Conservation (phyloP, 1,140 invertebrate genomes). For the Meloidogyne chitwoodi region DNA sequence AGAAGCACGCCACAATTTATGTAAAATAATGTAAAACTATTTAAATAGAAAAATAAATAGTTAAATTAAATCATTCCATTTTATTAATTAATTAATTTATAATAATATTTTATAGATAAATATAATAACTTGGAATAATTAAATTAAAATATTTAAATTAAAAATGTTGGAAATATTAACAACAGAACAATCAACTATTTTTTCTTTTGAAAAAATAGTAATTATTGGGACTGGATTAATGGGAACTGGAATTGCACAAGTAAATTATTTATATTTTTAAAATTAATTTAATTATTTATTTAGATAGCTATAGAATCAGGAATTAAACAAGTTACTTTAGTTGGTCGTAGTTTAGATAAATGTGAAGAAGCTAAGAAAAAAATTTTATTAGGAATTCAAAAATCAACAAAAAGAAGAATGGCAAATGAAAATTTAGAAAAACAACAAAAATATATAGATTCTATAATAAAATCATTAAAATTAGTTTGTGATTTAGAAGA, state of each 20-base stretch:
- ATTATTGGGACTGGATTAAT: constrained; percentile 52
- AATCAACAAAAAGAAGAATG: constrained; percentile 41
- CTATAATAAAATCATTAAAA: constrained; percentile 25
- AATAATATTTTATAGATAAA: not conserved
- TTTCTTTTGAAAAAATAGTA: constrained; percentile 42
- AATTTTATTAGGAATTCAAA: constrained; percentile 34
- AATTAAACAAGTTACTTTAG: constrained; percentile 39
- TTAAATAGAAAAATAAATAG: not conserved
- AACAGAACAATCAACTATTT: not conserved
- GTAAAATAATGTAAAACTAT: not conserved
- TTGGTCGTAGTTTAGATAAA: constrained; percentile 47
- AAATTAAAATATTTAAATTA: not conserved
- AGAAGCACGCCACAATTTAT: not conserved
- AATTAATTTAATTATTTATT: not conserved
- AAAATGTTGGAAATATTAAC: not conserved
- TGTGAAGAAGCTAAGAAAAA: constrained; percentile 38
- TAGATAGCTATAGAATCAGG: constrained; percentile 48
- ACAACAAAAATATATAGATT: constrained; percentile 36
- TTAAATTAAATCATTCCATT: not conserved
- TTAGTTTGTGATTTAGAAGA: constrained; percentile 30
- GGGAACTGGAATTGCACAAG: constrained; percentile 55
- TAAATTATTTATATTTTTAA: constrained; percentile 9
- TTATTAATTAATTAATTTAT: not conserved
- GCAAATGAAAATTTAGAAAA: constrained; percentile 26
- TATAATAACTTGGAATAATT: not conserved